Base-by-base conservation (phyloP, 1,140 invertebrate species). In the Phymastichus coffea region DNA sequence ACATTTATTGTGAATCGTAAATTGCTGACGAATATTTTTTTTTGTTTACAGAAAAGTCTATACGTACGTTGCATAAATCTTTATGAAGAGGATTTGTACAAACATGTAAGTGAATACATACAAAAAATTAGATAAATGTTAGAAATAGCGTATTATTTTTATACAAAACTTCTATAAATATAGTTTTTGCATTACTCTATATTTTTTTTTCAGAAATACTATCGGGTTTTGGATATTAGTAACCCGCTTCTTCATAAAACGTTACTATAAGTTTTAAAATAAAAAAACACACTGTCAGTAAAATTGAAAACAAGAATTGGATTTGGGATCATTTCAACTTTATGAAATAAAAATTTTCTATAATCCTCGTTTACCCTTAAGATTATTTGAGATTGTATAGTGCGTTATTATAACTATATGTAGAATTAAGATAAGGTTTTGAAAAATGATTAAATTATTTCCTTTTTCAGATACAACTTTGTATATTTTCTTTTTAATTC, bases 11-110 rank as follows among this genome's bases (percentile, higher is more conserved):
- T 35, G 7, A 28, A 49, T 33, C 43, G 40, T n/a, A n/a, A n/a
- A n/a, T n/a, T n/a, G n/a, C n/a, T n/a, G n/a, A n/a, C 35, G 43
- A 22, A 40, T 1, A 44, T 41, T n/a, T 66, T 63, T 66, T 69
- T 76, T 56, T 64, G 46, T 65, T 83, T 81, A 54, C 78, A 90
- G 92, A 78, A 94, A 94, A 87, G 86, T 94, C 66, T 95, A 95
- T 82, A 93, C 91, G 65, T 94, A 94, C 80, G 91, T 95, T 77
- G 92, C 92, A 82, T 95, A n/a, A 89, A 87, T 80, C 79, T 70
- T 49, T 4, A 43, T 56, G 69, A 70, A 67, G 67, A 69, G 71
- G 71, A 76, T 75, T 71, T 78, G 75, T 79, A 79, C 73, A 79
- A 77, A 76, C 66, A 70, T 77, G 73, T 78, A 77, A 76, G 74